Base-by-base conservation (phyloP, 2,113 vertebrate species). In the Leuciscus idus region DNA sequence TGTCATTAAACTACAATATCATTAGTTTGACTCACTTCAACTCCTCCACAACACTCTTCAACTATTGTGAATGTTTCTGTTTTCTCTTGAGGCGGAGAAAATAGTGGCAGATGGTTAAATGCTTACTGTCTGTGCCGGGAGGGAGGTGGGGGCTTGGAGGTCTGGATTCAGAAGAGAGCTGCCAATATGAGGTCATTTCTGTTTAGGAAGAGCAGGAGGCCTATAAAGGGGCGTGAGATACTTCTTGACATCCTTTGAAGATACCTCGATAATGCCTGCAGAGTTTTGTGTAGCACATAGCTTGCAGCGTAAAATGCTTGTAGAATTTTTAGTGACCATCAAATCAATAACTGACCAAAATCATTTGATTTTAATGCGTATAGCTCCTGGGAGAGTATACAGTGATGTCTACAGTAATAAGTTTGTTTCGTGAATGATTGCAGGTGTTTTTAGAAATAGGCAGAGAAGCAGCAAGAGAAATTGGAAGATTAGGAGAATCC, bases 121-220 rank as follows among this genome's bases (percentile, higher is more conserved):
- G 87, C 86, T 85, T 73, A 66, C 21, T 82, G 72, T 82, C 46
- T 88, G 11, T 39, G 46, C 61, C 19, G 33, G 50, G 57, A 75
- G 50, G 26, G 80, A 30, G 39, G 59, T 43, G 52, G 76, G 76
- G 76, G 76, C 23, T 33, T 28, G n/a, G 59, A 48, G 59, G 79
- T 81, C 79, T 81, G 50, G 84, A 66, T 83, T 77, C 72, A 78
- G 50, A 83, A 84, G 50, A 72, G 64, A 50, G 61, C 84, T 70
- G 84, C 64, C 50, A 64, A 78, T 82, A 85, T 82, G 78, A 82
- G 84, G 84, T 85, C 84, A 88, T 85, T 81, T 88, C 84, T 86
- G 46, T 30, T 73, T 81, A 26, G 73, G 73, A 85, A 75, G 79
- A 72, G 28, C 57, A 83, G 79, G 61, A 79, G 87, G 72, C 84